These are phyloP conservation scores for Polypedilum vanderplanki DNA, from an alignment of 1,140 invertebrate species.

Conservation along the genomic window DNA sequence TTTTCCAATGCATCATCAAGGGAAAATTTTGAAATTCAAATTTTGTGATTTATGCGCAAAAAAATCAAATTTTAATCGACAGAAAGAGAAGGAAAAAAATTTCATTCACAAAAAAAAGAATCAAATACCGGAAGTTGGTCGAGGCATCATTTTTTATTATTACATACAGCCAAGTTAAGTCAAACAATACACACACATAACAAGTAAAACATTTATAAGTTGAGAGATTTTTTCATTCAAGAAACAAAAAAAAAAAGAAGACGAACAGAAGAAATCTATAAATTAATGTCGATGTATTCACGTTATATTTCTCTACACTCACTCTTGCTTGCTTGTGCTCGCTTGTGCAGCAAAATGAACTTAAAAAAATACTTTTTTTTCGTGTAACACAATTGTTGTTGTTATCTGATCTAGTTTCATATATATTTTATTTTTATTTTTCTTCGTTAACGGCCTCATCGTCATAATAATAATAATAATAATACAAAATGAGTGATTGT, in stretches of 20 bases:
- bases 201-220: not conserved
- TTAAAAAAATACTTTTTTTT: not conserved
- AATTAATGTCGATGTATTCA: constrained; percentile 18
- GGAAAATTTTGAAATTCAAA: not conserved
- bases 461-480: constrained; percentile 7
- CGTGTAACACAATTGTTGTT: not conserved
- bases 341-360: constrained; percentile 4
- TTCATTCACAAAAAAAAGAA: constrained; percentile 22
- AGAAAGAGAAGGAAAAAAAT: not conserved
- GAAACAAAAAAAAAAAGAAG: not conserved
- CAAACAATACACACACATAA: not conserved
- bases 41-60: not conserved
- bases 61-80: not conserved
- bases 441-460: not conserved
- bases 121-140: constrained; percentile 26
- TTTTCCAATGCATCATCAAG: not conserved
- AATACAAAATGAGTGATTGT: not conserved
- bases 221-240: not conserved
- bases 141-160: constrained; percentile 25
- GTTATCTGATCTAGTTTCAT: constrained; percentile 2
- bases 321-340: too few species aligned
- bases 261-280: not conserved
- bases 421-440: not conserved
- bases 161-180: constrained; percentile 5
- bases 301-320: too few species aligned